Base-by-base conservation (phyloP, 2,113 vertebrate genomes). In the Aix galericulata region DNA sequence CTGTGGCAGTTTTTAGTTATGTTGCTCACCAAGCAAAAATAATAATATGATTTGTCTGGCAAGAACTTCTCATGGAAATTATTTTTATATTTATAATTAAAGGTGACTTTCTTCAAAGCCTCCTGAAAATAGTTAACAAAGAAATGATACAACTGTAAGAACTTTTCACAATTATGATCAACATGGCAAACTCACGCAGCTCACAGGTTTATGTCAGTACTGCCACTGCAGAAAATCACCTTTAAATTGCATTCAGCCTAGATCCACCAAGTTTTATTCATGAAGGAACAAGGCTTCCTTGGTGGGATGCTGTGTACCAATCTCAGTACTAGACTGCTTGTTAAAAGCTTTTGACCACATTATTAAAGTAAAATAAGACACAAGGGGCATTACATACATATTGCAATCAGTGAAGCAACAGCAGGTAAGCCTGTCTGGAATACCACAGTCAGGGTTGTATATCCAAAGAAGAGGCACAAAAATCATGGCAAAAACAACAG, bases 321-420 rank as follows among this genome's bases (percentile, higher is more conserved):
- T 22, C 27, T 68, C 52, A 50, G n/a, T 26, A 86, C 9, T 40
- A 75, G 88, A 50, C 40, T 66, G 73, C 62, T 93, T 83, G 91
- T 84, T 92, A 56, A 77, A 72, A 94, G 34, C 40, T 91, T 86
- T 66, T 89, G 76, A 95, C 29, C 34, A 26, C 58, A 86, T 73
- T 44, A 69, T 82, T 86, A 68, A 93, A 77, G n/a, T 84, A 86
- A 88, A 86, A 73, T 66, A 93, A 91, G 82, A 76, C 25, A 76
- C 31, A 48, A 69, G 58, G n/a, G 67, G 23, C 25, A 79, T 5
- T 55, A 44, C 42, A 42, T 40, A 86, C 20, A 89, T 40, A 66
- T 21, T 76, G 67, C 66, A 53, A 62, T 40, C 52, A 64, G 20
- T 36, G 58, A 90, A 83, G 79, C 32, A 83, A 59, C 42, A 27